phyloP scores from a whole-genome alignment of 2,888 invertebrate genomes.

The Eledone cirrhosa region DNA sequence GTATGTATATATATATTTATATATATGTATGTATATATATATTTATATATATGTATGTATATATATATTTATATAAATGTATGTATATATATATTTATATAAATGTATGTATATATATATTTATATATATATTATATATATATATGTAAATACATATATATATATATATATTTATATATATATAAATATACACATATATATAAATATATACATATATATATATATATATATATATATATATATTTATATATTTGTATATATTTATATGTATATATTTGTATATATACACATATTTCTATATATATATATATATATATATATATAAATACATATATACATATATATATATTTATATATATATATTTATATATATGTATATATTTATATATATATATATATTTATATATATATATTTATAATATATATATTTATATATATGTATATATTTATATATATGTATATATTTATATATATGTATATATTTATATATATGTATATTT shows the following conservation, averaged over 20 bases:
- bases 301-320: slow-evolving; percentile 4
- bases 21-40: slow-evolving; percentile 10
- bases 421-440: neutral
- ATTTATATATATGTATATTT: too few relatives aligned
- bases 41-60: neutral
- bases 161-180: slow-evolving; percentile 7
- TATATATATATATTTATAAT: neutral
- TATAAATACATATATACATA: neutral
- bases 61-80: too few relatives aligned
- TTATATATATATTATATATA: too few relatives aligned
- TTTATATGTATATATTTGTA: neutral
- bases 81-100: too few relatives aligned
- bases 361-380: slow-evolving; percentile 21
- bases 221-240: neutral
- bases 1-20: too few relatives aligned
- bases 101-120: too few relatives aligned
- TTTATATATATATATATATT: slow-evolving; percentile 23
- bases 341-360: neutral
- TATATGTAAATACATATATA: too few relatives aligned
- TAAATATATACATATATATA: neutral
- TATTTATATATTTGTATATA: neutral
- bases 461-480: too few relatives aligned
- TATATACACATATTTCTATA: neutral
- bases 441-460: neutral
- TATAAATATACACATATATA: slow-evolving; percentile 1